Percentiles rank a stretch among this genome's conserved stretches.
Conservation (phyloP, 2,888 invertebrate genomes). For the Lumbricus terrestris region DNA sequence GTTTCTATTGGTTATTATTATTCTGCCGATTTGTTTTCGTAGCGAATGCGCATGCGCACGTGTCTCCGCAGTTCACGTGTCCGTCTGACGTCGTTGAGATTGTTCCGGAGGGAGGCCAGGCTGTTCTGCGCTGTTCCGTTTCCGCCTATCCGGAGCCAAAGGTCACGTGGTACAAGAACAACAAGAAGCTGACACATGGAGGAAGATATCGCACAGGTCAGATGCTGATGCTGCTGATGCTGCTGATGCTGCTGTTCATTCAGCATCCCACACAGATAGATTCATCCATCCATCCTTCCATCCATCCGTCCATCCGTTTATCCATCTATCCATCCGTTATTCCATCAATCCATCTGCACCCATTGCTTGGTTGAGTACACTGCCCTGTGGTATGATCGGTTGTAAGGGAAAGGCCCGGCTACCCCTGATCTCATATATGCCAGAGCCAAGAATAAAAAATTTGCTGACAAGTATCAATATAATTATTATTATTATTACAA, state of each 20-base stretch:
- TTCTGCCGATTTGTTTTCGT: background rate
- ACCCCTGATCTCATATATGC: no score
- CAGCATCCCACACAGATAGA: background rate
- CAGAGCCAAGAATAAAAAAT: no score
- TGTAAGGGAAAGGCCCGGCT: no score
- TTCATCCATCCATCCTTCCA: background rate
- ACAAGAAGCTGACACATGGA: background rate
- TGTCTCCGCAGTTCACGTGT: background rate
- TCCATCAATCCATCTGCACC: no score
- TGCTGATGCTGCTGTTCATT: background rate
- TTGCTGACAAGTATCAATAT: no score
- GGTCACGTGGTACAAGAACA: constrained; percentile 4
- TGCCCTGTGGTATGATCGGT: no score
- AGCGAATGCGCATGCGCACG: constrained; percentile 5
- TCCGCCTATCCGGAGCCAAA: constrained; percentile 8
- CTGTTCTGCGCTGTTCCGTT: background rate
- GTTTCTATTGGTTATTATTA: background rate
- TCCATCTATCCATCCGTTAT: no score
- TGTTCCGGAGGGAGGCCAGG: background rate
- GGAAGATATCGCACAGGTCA: constrained; percentile 10
- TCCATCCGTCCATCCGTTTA: no score
- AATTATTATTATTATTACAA: no score
- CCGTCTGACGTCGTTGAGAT: background rate
- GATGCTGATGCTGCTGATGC: background rate
- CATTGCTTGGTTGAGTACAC: no score